Base-by-base conservation (phyloP, 2,113 vertebrate species). In the Nycticryphes semicollaris region DNA sequence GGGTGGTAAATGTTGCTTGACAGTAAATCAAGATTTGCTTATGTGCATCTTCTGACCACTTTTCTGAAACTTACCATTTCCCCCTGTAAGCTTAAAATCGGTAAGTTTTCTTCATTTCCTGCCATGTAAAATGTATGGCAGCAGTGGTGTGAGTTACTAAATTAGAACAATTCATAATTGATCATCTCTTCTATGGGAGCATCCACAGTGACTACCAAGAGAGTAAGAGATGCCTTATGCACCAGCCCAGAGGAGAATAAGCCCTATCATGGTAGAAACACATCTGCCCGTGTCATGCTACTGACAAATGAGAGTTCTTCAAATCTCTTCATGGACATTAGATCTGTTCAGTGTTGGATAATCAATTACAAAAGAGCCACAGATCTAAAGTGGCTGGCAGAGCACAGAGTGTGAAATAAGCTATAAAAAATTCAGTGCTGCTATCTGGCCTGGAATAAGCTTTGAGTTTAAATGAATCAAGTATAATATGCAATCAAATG, bases 331-430 rank as follows among this genome's bases (percentile, higher is more conserved):
- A 76, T 57, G 66, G 66, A 39, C 53, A 70, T 67, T 43, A 77
- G 63, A 68, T 84, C 48, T 81, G 25, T 74, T 87, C 39, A 80
- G 12, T 75, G 31, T 54, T 95, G 63, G 76, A 77, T 83, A 96
- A 95, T 93, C 78, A 72, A 35, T 93, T 95, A 86, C n/a, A 70
- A 82, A 96, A 89, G 43, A 88, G 60, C 13, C 76, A 77, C 28
- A 59, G 64, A 73, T 90, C 53, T 87, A 85, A 94, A 94, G 68
- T 68, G 67, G 53, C 33, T 94, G 81, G 80, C 80, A 93, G 73
- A 92, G 81, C 80, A 80, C 48, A 30, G 56, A 62, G 76, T 94
- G 77, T 96, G 89, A 95, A 95, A 96, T 87, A 89, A 95, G 69
- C 66, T 76, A 79, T 94, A 92, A 92, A 96, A 95, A 87, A 94